Evolutionary conservation across 2,797 vertebrate species (phyloP).

Genomic region (Orestias chungarensis): DNA sequence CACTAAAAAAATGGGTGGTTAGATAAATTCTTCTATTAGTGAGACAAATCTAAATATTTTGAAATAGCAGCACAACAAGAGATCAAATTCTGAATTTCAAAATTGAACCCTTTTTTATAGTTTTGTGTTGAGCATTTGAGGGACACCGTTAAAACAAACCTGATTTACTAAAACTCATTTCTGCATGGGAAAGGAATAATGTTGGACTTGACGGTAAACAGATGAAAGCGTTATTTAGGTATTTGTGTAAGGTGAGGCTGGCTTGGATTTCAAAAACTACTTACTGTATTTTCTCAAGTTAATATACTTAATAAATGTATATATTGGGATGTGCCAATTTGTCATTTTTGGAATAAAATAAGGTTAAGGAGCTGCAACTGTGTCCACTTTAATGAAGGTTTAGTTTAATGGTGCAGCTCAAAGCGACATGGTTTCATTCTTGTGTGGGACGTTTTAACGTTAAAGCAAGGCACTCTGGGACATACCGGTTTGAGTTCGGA

Average conservation of each 20-base stretch:
- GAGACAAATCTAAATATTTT: too few relatives aligned
- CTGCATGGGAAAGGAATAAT: background rate
- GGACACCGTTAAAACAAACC: background rate
- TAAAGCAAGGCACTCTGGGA: conserved; percentile 12
- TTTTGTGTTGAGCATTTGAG: background rate
- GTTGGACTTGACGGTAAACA: background rate
- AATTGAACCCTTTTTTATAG: background rate
- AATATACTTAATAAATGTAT: too few relatives aligned
- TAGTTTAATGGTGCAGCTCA: background rate
- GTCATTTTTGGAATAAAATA: conserved; percentile 13
- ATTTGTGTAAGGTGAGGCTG: background rate
- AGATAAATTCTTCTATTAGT: too few relatives aligned
- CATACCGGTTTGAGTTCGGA: conserved; percentile 91
- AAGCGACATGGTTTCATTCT: conserved; percentile 8
- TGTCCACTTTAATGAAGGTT: background rate
- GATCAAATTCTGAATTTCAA: background rate
- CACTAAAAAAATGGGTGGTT: background rate
- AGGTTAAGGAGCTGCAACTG: background rate
- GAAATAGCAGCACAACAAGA: too few relatives aligned
- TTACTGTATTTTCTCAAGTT: background rate
- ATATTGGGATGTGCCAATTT: too few relatives aligned
- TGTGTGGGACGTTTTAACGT: background rate
- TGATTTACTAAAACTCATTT: background rate
- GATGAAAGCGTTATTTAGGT: background rate
- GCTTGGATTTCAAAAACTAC: background rate